These are phyloP conservation scores for Rousettus leschenaultii DNA, from an alignment of 2,113 vertebrate species.

Conservation along the genomic window DNA sequence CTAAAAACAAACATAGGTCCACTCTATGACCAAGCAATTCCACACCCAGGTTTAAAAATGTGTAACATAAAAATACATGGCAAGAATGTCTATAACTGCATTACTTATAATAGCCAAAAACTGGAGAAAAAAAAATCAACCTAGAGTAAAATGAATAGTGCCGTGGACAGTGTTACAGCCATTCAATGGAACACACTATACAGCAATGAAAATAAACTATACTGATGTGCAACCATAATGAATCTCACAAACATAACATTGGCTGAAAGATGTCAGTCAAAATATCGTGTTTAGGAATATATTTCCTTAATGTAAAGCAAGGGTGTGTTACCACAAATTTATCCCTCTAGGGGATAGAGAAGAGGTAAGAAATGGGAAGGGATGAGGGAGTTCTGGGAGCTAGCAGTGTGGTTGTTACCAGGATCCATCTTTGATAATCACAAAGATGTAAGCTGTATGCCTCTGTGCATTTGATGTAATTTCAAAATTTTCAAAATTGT, in stretches of 20 bases:
- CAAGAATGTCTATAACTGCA: not conserved
- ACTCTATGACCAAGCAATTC: not conserved
- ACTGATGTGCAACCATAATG: too few relatives aligned
- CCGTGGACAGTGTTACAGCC: not conserved
- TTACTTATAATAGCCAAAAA: not conserved
- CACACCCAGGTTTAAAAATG: not conserved
- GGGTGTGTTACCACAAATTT: not conserved
- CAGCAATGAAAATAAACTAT: not conserved
- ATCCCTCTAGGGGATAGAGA: not conserved
- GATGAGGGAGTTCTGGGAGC: too few relatives aligned
- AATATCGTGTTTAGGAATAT: not conserved
- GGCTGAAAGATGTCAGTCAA: not conserved
- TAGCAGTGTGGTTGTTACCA: too few relatives aligned
- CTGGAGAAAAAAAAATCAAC: not conserved
- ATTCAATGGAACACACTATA: not conserved
- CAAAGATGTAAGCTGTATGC: not conserved
- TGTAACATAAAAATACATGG: not conserved
- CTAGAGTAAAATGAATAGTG: not conserved
- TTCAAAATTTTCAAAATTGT: not conserved
- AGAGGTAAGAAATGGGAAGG: too few relatives aligned
- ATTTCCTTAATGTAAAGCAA: not conserved
- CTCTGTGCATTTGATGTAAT: not conserved
- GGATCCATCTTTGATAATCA: not conserved
- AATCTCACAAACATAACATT: not conserved
- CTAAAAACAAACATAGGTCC: not conserved